These are phyloP conservation scores for Parnassius apollo DNA, from an alignment of 2,888 invertebrate genomes.

Conservation along the genomic window DNA sequence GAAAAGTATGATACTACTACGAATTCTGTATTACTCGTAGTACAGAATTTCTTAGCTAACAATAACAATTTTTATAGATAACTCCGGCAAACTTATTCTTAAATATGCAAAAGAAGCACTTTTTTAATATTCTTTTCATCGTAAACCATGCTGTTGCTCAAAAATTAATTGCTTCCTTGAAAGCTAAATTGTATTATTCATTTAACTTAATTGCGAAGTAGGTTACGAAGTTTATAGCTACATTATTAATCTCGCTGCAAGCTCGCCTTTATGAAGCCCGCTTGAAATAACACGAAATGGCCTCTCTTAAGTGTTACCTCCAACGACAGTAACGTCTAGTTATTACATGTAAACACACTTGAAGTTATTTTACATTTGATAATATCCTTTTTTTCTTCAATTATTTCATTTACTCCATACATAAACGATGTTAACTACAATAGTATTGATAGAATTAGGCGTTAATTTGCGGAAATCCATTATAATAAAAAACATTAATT, in stretches of 20 bases:
- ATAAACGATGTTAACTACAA: too few species aligned
- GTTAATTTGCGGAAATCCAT: too few species aligned
- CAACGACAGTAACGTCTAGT: constrained; percentile 33
- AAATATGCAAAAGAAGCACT: neutral
- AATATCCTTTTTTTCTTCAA: too few species aligned
- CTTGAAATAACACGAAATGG: constrained; percentile 44
- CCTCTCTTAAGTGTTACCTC: constrained; percentile 35
- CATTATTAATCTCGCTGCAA: constrained; percentile 63
- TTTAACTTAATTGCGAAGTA: constrained; percentile 69
- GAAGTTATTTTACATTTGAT: too few species aligned
- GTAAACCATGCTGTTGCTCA: constrained; percentile 30
- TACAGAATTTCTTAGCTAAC: too few species aligned
- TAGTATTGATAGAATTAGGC: too few species aligned
- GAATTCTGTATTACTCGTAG: too few species aligned
- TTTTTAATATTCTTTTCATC: constrained; percentile 21
- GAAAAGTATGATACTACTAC: too few species aligned
- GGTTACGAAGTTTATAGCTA: constrained; percentile 65
- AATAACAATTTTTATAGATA: too few species aligned
- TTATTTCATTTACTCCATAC: too few species aligned
- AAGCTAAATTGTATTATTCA: constrained; percentile 57
- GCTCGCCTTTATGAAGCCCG: constrained; percentile 41
- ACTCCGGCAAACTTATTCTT: too few species aligned
- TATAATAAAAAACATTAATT: too few species aligned
- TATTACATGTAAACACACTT: constrained; percentile 2
- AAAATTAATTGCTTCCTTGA: constrained; percentile 59